phyloP scores from a whole-genome alignment of 2,797 vertebrate species.

The Steatocranus sp. region DNA sequence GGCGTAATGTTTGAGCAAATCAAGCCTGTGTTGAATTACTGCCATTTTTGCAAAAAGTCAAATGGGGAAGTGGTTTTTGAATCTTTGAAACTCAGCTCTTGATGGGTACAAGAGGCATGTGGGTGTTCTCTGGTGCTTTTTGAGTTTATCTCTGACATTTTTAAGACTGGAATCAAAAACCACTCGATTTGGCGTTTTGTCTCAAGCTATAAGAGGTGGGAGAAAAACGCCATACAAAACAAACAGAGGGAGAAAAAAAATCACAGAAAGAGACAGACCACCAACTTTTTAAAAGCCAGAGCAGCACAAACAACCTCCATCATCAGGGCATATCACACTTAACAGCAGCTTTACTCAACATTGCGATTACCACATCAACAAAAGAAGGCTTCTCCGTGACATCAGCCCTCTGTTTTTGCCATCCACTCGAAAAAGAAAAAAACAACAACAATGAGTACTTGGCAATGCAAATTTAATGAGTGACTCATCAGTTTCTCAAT shows the following conservation, averaged over 20 bases:
- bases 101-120: constrained; percentile 10
- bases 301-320: constrained; percentile 46
- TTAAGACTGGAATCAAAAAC: constrained; percentile 1
- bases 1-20: neutral
- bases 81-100: constrained; percentile 34
- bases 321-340: constrained; percentile 5
- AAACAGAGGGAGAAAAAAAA: neutral
- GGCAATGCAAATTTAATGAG: neutral
- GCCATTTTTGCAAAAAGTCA: constrained; percentile 1
- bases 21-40: constrained; percentile 10
- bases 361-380: constrained; percentile 29
- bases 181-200: neutral
- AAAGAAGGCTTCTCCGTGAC: constrained; percentile 8
- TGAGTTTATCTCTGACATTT: constrained; percentile 35
- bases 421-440: neutral
- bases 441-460: neutral
- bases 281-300: neutral
- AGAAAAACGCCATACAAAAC: neutral
- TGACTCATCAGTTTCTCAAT: neutral
- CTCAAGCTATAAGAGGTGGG: neutral
- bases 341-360: constrained; percentile 9
- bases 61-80: constrained; percentile 30
- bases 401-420: neutral
- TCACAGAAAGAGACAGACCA: neutral
- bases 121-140: constrained; percentile 13